Evolutionary conservation across 2,888 invertebrate genomes (phyloP), one percentile per base, ranked within the genome.

Genomic region (Orgyia antiqua): DNA sequence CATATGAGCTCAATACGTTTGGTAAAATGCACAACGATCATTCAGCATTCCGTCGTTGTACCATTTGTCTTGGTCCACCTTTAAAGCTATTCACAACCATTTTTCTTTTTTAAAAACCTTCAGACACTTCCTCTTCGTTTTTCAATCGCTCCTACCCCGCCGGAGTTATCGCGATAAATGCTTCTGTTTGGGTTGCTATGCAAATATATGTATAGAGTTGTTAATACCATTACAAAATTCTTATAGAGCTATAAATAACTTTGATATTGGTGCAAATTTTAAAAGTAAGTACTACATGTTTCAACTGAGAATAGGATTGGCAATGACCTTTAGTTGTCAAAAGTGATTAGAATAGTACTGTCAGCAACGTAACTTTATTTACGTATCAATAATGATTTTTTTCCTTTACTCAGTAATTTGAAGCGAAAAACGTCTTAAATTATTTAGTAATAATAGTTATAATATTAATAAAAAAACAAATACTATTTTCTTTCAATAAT

Each of bases 61-160:
- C 71, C 82, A 82, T 84, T 84, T 78, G 82, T 82, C 82, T 82
- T 65, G 60, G 42, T 63, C 66, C 77, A 83, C 84, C 84, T 83
- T 82, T 79, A 80, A 80, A 79, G 84, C 83, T 77, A 80, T 84
- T 78, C 83, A 67, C 67, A 59, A 71, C 74, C 84, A 83, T 84
- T 83, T 76, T 67, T 84, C 84, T 84, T 80, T 71, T 78, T 84
- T 84, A 76, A 82, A 82, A 84, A 83, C 84, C 83, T 79, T 77
- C 68, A 78, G 84, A 82, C 80, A 75, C 68, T 75, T 79, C 76
- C 74, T 77, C 70, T 80, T 77, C 82, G 80, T 82, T 84, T 84
- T 84, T 84, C 84, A 84, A 84, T 84, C 79, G 82, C 69, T 63
- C 65, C 68, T 63, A 47, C 51, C 68, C 58, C 62, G 45, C 44